Conservation (phyloP, 2,113 vertebrate species). For the Campylomormyrus numenius region DNA sequence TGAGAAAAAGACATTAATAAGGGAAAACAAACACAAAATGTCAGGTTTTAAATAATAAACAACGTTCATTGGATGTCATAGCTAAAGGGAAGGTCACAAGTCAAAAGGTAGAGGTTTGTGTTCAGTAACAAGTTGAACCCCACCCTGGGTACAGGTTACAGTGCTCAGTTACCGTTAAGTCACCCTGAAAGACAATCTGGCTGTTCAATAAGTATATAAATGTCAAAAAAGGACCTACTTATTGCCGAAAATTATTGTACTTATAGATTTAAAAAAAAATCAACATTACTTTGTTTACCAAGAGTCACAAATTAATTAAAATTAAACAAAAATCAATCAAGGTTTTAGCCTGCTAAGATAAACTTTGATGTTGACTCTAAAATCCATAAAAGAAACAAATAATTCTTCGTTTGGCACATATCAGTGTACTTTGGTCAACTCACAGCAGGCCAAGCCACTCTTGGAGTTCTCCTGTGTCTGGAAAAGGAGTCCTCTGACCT, state of each 20-base stretch:
- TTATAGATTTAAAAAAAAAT: not conserved
- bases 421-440: not conserved
- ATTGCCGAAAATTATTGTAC: not conserved
- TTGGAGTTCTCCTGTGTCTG: not conserved
- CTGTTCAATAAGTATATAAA: not conserved
- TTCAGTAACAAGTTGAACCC: not conserved
- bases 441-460: not conserved
- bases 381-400: not conserved
- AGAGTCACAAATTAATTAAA: not conserved
- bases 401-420: not conserved
- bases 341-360: not conserved
- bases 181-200: not conserved
- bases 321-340: not conserved
- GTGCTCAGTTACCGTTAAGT: not conserved
- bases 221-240: not conserved
- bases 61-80: not conserved
- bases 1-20: not conserved
- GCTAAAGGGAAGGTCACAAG: not conserved
- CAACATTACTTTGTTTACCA: not conserved
- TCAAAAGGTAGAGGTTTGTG: not conserved
- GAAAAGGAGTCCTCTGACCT: not conserved
- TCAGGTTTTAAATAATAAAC: slow-evolving; percentile 7
- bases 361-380: not conserved
- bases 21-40: slow-evolving; percentile 3
- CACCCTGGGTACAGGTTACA: not conserved